Base-by-base conservation (phyloP, 2,113 vertebrate genomes). In the Neolamprologus kungweensis region DNA sequence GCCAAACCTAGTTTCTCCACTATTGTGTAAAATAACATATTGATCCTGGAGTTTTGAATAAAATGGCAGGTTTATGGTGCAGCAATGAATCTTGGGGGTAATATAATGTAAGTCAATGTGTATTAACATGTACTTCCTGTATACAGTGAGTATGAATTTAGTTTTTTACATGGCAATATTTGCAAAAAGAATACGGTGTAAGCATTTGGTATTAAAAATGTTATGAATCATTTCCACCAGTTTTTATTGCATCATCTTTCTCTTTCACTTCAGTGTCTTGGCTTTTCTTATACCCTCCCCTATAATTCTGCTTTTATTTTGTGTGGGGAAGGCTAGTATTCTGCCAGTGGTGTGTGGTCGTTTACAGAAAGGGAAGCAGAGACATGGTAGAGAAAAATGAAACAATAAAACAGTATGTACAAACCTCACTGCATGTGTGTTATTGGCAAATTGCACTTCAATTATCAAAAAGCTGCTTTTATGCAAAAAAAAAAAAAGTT, bases 161-260 rank as follows among this genome's bases (percentile, higher is more conserved):
- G 6, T 31, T 47, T 75, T 5, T 75, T 11, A 75, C 42, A 75
- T 71, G 13, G 37, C n/a, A 71, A 23, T 4, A 71, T 71, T 71
- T 71, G 37, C 35, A 71, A 23, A 14, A 71, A 23, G 42, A 23
- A 17, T 28, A 28, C 1, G 3, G 23, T 28, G 14, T 47, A 10
- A 47, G 3, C 14, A 19, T 47, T 11, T 45, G 16, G 2, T 75
- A 75, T 75, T 75, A 47, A 75, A 75, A 28, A 7, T 31, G 9
- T 26, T 28, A 45, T 28, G 21, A 73, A 47, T 45, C 21, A 47
- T 73, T 73, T 73, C 68, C 40, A 73, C 7, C 23, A 12, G 4
- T 11, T 73, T 71, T 45, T 73, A 45, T 17, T 45, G 13, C 21
- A 9, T 7, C 0, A 2, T 45, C 0, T 45, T 75, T 28, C 14